A percentile compares a stretch with the other conserved stretches of the same genome.
phyloP scores from a whole-genome alignment of 2,888 invertebrate genomes.

The Dromius quadrimaculatus region DNA sequence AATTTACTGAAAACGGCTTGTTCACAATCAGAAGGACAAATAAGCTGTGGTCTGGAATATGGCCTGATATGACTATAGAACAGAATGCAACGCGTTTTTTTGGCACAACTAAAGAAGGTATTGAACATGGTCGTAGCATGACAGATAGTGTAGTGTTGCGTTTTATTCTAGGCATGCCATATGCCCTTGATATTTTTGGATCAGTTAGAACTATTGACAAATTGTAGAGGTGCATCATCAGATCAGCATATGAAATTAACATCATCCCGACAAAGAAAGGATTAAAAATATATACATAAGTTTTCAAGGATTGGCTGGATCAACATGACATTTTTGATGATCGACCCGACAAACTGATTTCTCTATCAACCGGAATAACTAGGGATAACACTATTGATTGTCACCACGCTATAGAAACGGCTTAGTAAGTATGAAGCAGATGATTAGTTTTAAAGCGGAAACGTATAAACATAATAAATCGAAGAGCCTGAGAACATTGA shows the following conservation, averaged over 20 bases:
- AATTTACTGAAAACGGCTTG: constrained; percentile 52
- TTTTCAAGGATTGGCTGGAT: constrained; percentile 25
- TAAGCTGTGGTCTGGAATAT: constrained; percentile 55
- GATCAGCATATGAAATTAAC: constrained; percentile 37
- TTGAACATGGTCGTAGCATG: constrained; percentile 25
- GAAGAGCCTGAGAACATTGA: neutral
- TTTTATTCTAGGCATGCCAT: constrained; percentile 36
- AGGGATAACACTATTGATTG: constrained; percentile 19
- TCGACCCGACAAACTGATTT: constrained; percentile 21
- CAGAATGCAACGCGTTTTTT: constrained; percentile 48
- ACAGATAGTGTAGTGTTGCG: constrained; percentile 28
- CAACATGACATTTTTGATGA: constrained; percentile 31
- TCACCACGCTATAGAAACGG: constrained; percentile 32
- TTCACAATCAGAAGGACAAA: constrained; percentile 54
- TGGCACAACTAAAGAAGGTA: neutral
- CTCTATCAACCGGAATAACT: constrained; percentile 34
- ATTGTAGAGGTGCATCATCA: constrained; percentile 14
- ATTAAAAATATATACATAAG: constrained; percentile 29
- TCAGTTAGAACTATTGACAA: constrained; percentile 9
- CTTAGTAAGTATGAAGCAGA: constrained; percentile 17
- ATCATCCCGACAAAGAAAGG: constrained; percentile 11
- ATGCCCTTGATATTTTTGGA: constrained; percentile 44
- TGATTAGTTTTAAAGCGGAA: constrained; percentile 11
- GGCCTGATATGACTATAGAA: constrained; percentile 55
- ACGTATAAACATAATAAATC: neutral